Conservation (phyloP, 2,113 vertebrate genomes). For the Leucopternis melanops region DNA sequence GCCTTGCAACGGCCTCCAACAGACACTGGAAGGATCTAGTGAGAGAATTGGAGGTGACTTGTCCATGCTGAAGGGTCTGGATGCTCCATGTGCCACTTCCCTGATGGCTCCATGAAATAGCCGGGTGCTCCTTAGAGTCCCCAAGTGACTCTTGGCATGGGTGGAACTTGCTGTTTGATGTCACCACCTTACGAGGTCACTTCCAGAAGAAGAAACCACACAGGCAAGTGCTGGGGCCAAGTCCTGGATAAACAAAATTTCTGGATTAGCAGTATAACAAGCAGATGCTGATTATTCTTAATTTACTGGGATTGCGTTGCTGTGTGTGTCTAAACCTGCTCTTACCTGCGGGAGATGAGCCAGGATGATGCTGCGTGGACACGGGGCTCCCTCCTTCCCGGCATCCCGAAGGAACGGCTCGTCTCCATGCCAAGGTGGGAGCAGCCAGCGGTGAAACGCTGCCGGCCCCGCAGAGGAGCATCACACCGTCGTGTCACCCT, state of each 20-base stretch:
- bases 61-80: background rate
- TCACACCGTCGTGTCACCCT: background rate
- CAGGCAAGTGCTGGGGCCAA: background rate
- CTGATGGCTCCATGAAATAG: background rate
- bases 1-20: background rate
- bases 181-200: background rate
- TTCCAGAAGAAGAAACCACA: background rate
- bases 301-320: background rate
- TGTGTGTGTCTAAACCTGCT: background rate
- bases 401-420: background rate
- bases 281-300: background rate
- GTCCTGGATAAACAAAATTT: background rate
- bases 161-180: background rate
- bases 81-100: background rate
- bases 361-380: background rate
- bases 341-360: background rate
- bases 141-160: rapidly evolving
- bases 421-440: background rate
- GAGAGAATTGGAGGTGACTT: background rate
- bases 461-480: background rate
- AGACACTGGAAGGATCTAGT: background rate
- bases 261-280: background rate
- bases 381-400: rapidly evolving
- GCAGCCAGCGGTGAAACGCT: background rate
- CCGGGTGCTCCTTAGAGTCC: background rate